Evolutionary conservation across 1,140 invertebrate genomes (phyloP).

Genomic region (Leptopilina boulardi): DNA sequence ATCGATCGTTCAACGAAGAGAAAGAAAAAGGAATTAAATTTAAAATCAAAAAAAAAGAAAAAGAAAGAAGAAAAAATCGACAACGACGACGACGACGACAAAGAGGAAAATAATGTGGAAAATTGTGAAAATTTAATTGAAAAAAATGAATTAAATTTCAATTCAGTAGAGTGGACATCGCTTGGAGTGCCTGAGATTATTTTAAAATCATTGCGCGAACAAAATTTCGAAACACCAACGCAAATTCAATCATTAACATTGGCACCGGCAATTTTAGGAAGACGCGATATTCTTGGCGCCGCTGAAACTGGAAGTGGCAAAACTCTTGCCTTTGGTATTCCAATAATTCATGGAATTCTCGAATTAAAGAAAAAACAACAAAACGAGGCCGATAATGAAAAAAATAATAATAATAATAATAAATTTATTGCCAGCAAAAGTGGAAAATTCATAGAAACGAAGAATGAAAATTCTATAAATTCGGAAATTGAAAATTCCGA

Average conservation of each 20-base stretch:
- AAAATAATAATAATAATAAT: too few species aligned
- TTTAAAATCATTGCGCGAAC: constrained; percentile 84
- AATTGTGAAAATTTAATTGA: constrained; percentile 16
- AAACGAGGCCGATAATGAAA: constrained; percentile 57
- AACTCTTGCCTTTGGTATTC: constrained; percentile 97
- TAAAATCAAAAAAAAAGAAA: not conserved
- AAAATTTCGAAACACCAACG: constrained; percentile 89
- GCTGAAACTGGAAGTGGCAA: constrained; percentile 99
- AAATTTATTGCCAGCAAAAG: too few species aligned
- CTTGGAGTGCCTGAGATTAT: constrained; percentile 84
- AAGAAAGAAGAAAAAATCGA: not conserved
- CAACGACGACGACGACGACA: constrained; percentile 36
- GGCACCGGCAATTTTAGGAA: constrained; percentile 90
- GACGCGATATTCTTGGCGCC: constrained; percentile 93
- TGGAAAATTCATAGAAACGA: constrained; percentile 42
- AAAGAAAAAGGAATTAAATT: constrained; percentile 34
- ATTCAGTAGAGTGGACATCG: constrained; percentile 83
- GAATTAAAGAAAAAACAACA: constrained; percentile 79
- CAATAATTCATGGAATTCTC: constrained; percentile 90
- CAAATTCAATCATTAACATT: constrained; percentile 87
- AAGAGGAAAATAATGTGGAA: not conserved
- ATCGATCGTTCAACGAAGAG: constrained; percentile 37
- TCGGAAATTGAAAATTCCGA: constrained; percentile 11
- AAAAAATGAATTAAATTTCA: constrained; percentile 51
- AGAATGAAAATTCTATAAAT: not conserved